phyloP scores from a whole-genome alignment of 1,140 invertebrate species.

The Himalopsyche phryganea region DNA sequence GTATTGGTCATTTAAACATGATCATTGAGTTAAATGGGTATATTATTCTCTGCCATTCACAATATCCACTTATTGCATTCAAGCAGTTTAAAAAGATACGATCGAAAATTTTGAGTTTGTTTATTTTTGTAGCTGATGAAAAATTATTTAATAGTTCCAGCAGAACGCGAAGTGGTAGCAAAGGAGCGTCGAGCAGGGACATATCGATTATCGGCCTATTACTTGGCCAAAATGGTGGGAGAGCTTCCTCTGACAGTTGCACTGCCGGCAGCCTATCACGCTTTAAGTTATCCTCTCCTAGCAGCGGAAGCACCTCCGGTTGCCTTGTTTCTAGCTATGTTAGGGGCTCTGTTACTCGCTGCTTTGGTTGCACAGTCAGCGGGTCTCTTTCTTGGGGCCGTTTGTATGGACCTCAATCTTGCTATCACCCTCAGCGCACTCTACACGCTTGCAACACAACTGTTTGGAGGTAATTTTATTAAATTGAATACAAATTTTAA shows the following conservation, averaged over 20 bases:
- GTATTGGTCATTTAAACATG: too few relatives aligned
- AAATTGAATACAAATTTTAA: too few relatives aligned
- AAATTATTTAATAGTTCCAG: slow-evolving; percentile 74
- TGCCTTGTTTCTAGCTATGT: slow-evolving; percentile 65
- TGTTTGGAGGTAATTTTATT: slow-evolving; percentile 70
- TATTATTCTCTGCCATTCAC: too few relatives aligned
- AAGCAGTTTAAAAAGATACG: too few relatives aligned
- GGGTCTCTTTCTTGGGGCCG: slow-evolving; percentile 79
- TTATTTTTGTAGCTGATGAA: too few relatives aligned
- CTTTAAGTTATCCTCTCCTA: slow-evolving; percentile 78
- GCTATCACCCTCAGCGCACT: slow-evolving; percentile 78
- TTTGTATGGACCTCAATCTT: slow-evolving; percentile 76
- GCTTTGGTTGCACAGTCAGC: slow-evolving; percentile 81
- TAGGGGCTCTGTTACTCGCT: slow-evolving; percentile 72
- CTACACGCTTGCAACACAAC: slow-evolving; percentile 75
- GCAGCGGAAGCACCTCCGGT: slow-evolving; percentile 51
- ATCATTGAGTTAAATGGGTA: too few relatives aligned
- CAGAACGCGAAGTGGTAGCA: slow-evolving; percentile 77
- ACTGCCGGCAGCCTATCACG: slow-evolving; percentile 73
- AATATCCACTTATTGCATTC: too few relatives aligned
- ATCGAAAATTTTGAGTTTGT: too few relatives aligned
- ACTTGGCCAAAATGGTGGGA: slow-evolving; percentile 81
- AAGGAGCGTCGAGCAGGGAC: slow-evolving; percentile 80
- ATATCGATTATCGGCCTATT: slow-evolving; percentile 81
- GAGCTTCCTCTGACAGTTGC: slow-evolving; percentile 76